A percentile compares a stretch with the other conserved stretches of the same genome.
Evolutionary conservation across 2,113 vertebrate genomes (phyloP).

Genomic region (Eulemur rufifrons): DNA sequence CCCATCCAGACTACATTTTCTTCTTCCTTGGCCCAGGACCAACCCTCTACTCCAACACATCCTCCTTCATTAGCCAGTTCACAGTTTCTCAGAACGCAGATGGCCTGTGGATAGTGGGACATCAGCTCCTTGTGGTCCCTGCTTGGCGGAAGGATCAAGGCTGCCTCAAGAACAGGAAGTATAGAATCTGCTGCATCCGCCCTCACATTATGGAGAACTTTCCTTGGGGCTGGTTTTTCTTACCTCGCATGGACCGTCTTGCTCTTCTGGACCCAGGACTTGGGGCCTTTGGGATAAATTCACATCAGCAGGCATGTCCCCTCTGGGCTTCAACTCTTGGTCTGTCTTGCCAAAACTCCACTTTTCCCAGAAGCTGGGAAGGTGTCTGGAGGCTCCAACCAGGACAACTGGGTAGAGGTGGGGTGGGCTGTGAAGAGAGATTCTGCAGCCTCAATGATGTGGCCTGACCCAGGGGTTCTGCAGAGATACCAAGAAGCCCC

Average conservation of each 20-base stretch:
- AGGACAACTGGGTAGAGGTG: background rate
- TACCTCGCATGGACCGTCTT: background rate
- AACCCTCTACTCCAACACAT: background rate
- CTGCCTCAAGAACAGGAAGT: background rate
- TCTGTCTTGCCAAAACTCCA: background rate
- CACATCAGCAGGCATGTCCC: background rate
- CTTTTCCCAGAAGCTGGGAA: background rate
- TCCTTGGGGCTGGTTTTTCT: background rate
- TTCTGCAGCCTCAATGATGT: background rate
- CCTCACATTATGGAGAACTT: background rate
- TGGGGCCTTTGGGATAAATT: background rate
- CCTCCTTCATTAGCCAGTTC: background rate
- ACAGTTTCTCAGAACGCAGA: background rate
- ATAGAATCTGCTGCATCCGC: background rate
- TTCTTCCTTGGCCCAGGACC: background rate
- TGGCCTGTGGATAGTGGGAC: background rate
- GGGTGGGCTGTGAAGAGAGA: background rate
- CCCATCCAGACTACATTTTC: background rate
- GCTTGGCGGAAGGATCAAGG: background rate
- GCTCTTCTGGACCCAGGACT: background rate
- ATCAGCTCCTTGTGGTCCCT: too few relatives aligned
- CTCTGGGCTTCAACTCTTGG: background rate
- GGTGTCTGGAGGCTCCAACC: background rate
- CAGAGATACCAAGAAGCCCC: background rate
- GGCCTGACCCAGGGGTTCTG: background rate